Evolutionary conservation across 1,140 invertebrate genomes (phyloP).

Genomic region (Pogonomyrmex barbatus): DNA sequence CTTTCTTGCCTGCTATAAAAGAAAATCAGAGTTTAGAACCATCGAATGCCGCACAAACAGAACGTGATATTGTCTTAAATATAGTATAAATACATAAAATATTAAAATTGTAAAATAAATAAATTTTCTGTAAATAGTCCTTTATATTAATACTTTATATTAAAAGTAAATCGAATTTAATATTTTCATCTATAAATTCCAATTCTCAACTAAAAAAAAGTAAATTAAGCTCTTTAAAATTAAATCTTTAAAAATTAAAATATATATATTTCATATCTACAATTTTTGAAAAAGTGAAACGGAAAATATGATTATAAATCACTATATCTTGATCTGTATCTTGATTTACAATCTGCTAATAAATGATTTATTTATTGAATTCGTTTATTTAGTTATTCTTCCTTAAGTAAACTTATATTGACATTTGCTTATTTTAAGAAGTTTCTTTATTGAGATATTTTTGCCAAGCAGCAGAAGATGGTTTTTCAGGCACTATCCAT

Average conservation of each 20-base stretch:
- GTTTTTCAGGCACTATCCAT: constrained; percentile 86
- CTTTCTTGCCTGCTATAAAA: constrained; percentile 77
- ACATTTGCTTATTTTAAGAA: constrained; percentile 54
- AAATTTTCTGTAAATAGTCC: constrained; percentile 70
- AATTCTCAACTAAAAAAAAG: background rate
- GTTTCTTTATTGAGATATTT: constrained; percentile 79
- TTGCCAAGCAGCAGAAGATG: constrained; percentile 83
- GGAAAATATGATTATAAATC: background rate
- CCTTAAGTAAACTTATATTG: constrained; percentile 39
- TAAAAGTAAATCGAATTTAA: constrained; percentile 27
- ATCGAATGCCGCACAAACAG: constrained; percentile 87
- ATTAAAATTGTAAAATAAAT: constrained; percentile 16
- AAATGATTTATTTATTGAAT: constrained; percentile 46
- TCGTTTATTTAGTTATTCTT: background rate
- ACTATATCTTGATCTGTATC: background rate
- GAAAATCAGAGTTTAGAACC: constrained; percentile 85
- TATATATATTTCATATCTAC: background rate
- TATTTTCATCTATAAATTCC: background rate
- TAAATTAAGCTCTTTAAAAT: background rate
- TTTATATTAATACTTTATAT: constrained; percentile 60
- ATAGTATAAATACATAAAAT: constrained; percentile 79
- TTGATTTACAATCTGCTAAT: constrained; percentile 47
- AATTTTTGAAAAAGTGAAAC: background rate
- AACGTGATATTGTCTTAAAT: constrained; percentile 87
- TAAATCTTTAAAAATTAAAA: background rate